Conservation (phyloP, 2,888 invertebrate genomes). For the Tenodera sinensis region DNA sequence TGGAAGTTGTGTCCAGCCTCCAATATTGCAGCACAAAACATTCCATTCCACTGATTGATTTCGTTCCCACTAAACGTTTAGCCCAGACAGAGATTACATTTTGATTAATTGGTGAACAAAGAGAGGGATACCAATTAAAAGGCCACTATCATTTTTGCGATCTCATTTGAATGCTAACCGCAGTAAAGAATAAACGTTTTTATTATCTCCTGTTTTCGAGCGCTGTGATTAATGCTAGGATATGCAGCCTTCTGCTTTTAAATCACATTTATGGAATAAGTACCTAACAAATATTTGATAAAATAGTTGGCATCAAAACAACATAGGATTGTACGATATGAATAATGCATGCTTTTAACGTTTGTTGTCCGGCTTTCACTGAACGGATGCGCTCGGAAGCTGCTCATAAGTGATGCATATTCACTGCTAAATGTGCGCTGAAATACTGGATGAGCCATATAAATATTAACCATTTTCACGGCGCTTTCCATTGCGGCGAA, state of each 20-base stretch:
- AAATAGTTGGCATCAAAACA: background rate
- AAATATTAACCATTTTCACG: too few relatives aligned
- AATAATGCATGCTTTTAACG: background rate
- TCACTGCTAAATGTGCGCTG: too few relatives aligned
- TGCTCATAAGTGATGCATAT: background rate
- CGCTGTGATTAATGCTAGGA: background rate
- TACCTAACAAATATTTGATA: background rate
- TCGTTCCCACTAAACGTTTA: background rate
- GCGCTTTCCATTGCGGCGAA: too few relatives aligned
- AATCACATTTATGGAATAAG: background rate
- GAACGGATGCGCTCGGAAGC: background rate
- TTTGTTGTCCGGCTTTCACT: background rate
- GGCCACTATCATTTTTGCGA: background rate
- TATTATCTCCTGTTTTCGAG: background rate
- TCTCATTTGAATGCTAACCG: background rate
- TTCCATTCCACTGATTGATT: background rate
- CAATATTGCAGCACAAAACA: background rate
- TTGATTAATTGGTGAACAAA: background rate
- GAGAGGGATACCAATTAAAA: background rate
- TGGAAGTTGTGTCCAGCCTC: background rate
- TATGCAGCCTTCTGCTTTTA: background rate
- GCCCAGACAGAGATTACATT: background rate
- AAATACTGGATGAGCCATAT: too few relatives aligned
- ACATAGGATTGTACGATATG: background rate
- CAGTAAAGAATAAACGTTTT: background rate